Conservation (phyloP, 2,888 invertebrate species). For the Ectropis crepuscularia region DNA sequence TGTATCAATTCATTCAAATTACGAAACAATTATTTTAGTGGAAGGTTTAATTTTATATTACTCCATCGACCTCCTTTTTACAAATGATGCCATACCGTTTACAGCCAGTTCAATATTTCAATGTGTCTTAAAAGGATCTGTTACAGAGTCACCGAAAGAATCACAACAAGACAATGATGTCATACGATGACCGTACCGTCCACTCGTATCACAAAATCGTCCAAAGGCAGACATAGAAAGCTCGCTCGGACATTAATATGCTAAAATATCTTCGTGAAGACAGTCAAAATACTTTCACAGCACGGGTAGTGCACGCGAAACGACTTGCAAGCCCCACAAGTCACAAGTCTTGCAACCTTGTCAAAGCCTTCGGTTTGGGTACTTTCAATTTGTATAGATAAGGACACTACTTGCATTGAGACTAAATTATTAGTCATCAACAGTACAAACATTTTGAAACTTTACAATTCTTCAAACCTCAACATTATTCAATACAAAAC, state of each 20-base stretch:
- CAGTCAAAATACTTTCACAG: constrained; percentile 81
- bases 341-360: constrained; percentile 61
- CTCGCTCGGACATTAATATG: constrained; percentile 74
- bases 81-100: constrained; percentile 11
- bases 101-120: constrained; percentile 15
- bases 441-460: background rate
- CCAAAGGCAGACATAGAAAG: constrained; percentile 73
- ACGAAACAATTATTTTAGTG: no score
- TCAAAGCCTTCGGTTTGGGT: constrained; percentile 39
- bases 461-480: background rate
- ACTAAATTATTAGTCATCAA: constrained; percentile 39
- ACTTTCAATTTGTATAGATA: constrained; percentile 42
- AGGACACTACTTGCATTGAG: constrained; percentile 34
- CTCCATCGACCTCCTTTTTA: constrained; percentile 6
- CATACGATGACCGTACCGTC: constrained; percentile 40
- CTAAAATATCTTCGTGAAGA: constrained; percentile 77
- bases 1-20: no score
- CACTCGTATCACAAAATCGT: constrained; percentile 21
- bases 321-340: constrained; percentile 59
- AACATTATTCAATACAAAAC: background rate
- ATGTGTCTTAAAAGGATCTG: constrained; percentile 31
- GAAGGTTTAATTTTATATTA: constrained; percentile 1
- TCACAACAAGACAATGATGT: constrained; percentile 52
- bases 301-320: constrained; percentile 73
- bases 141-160: constrained; percentile 42